phyloP scores from a whole-genome alignment of 2,797 vertebrate species.

The Poeciliopsis turneri region DNA sequence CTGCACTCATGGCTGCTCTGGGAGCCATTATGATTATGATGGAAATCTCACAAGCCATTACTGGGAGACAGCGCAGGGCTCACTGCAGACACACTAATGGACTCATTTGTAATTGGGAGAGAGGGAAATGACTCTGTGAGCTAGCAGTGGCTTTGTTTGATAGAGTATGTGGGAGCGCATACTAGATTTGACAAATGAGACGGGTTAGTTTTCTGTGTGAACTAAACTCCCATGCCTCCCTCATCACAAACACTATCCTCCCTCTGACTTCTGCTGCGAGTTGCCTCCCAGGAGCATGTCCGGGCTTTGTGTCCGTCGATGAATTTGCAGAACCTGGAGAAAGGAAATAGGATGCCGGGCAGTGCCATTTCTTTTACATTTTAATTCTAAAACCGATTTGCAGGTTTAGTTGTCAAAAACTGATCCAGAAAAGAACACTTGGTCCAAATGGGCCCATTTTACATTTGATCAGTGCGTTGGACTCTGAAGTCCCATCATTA shows the following conservation, averaged over 20 bases:
- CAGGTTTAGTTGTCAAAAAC: not conserved
- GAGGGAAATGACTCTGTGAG: slow-evolving; percentile 94
- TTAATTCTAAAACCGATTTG: slow-evolving; percentile 39
- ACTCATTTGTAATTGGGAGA: slow-evolving; percentile 99
- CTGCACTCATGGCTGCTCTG: slow-evolving; percentile 98
- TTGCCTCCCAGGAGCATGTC: slow-evolving; percentile 76
- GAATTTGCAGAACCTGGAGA: slow-evolving; percentile 35
- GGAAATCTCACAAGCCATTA: slow-evolving; percentile 99
- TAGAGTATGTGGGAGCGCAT: slow-evolving; percentile 91
- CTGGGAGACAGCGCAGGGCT: slow-evolving; percentile 97
- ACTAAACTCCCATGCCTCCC: slow-evolving; percentile 70
- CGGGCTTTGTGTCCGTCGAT: slow-evolving; percentile 40
- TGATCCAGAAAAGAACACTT: not conserved
- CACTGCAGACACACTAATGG: slow-evolving; percentile 99
- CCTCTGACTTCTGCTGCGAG: slow-evolving; percentile 79
- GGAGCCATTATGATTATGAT: slow-evolving; percentile 99
- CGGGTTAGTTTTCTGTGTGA: slow-evolving; percentile 86
- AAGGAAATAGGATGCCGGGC: slow-evolving; percentile 55
- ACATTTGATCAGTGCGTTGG: not conserved
- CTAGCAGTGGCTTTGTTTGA: slow-evolving; percentile 90
- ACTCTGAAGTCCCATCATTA: not conserved
- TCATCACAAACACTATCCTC: slow-evolving; percentile 63
- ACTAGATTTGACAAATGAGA: slow-evolving; percentile 94
- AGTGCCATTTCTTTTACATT: slow-evolving; percentile 29
- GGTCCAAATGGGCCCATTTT: not conserved